A percentile compares a stretch with the other conserved stretches of the same genome.
Evolutionary conservation across 2,113 vertebrate genomes (phyloP).

Genomic region (Passer montanus): DNA sequence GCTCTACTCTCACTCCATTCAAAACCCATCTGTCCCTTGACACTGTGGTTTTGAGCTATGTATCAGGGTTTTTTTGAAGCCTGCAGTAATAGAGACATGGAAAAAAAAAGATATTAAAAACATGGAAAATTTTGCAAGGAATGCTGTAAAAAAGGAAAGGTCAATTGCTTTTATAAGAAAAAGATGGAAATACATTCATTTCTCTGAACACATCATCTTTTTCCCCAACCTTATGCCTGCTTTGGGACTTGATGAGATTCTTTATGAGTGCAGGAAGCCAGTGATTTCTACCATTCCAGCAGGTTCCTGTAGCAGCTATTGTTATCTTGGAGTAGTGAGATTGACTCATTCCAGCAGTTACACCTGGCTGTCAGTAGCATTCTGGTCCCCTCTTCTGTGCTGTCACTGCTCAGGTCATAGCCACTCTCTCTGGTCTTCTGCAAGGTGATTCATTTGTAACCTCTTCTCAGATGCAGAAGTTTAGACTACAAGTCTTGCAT

Average conservation of each 20-base stretch:
- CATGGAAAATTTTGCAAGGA: not conserved
- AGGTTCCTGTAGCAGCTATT: not conserved
- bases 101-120: not conserved
- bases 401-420: not conserved
- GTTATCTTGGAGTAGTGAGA: not conserved
- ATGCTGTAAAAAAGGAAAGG: not conserved
- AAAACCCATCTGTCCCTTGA: rapidly evolving
- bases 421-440: not conserved
- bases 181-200: not conserved
- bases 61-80: not conserved
- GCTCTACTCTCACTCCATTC: not conserved
- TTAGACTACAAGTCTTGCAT: not conserved
- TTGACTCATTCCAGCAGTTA: not conserved
- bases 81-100: not conserved
- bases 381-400: not conserved
- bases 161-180: not conserved
- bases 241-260: not conserved
- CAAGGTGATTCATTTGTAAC: not conserved
- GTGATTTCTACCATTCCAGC: not conserved
- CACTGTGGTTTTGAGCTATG: not conserved
- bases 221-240: not conserved
- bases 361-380: not conserved
- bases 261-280: not conserved
- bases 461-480: not conserved
- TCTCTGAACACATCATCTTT: not conserved